A percentile compares a stretch with the other conserved stretches of the same genome.
phyloP scores from a whole-genome alignment of 2,113 vertebrate species.

The Scatophagus argus region DNA sequence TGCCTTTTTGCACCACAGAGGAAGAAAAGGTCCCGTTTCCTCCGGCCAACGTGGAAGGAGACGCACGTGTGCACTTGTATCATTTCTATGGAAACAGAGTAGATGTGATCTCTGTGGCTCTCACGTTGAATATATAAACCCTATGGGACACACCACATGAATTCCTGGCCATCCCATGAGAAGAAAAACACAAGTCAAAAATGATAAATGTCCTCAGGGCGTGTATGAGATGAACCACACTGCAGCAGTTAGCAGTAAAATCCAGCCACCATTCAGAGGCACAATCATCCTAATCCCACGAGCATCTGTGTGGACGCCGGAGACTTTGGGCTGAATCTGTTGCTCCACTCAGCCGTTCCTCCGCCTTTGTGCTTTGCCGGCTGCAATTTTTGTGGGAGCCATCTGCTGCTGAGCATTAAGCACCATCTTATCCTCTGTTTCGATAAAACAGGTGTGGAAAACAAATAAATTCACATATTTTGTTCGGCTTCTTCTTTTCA shows the following conservation, averaged over 20 bases:
- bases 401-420: slow-evolving; percentile 5
- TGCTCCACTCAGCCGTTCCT: slow-evolving; percentile 10
- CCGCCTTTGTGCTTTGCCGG: background rate
- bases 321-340: slow-evolving; percentile 41
- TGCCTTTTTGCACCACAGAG: background rate
- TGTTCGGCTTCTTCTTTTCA: background rate
- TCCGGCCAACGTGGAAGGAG: background rate
- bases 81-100: slow-evolving; percentile 46
- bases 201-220: slow-evolving; percentile 9
- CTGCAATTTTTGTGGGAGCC: slow-evolving; percentile 3
- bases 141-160: slow-evolving; percentile 22
- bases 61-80: slow-evolving; percentile 6
- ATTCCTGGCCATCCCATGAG: slow-evolving; percentile 7
- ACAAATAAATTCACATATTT: background rate
- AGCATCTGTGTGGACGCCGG: slow-evolving; percentile 27
- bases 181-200: slow-evolving; percentile 25
- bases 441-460: background rate
- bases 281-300: slow-evolving; percentile 36
- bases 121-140: slow-evolving; percentile 27
- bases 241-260: slow-evolving; percentile 25
- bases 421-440: background rate
- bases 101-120: slow-evolving; percentile 29
- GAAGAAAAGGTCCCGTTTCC: background rate
- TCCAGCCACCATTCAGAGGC: slow-evolving; percentile 17
- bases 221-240: slow-evolving; percentile 14